Evolutionary conservation across 2,797 vertebrate species (phyloP).

Genomic region (Paedocypris micromegethes): DNA sequence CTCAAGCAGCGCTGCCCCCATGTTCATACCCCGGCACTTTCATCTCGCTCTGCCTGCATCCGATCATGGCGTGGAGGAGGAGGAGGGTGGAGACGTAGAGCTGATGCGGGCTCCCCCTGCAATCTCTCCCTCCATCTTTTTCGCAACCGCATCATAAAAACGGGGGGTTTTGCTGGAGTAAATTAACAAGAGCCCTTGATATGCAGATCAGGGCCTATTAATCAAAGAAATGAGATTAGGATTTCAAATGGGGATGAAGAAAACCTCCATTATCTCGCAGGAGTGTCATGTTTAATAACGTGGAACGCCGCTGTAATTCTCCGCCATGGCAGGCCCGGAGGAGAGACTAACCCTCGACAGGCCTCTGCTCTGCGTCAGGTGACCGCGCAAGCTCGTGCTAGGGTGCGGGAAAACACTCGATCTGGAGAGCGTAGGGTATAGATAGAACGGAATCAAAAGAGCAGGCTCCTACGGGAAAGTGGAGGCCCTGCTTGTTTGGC

Average conservation of each 20-base stretch:
- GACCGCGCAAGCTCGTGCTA: slow-evolving; percentile 38
- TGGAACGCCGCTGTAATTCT: slow-evolving; percentile 72
- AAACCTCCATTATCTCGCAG: slow-evolving; percentile 78
- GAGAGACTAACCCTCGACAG: slow-evolving; percentile 41
- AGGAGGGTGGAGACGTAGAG: slow-evolving; percentile 49
- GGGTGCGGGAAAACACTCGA: slow-evolving; percentile 33
- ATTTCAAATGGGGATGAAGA: slow-evolving; percentile 83
- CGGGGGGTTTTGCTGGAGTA: slow-evolving; percentile 66
- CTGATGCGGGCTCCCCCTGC: slow-evolving; percentile 61
- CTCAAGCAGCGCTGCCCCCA: slow-evolving; percentile 24
- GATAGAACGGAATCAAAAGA: slow-evolving; percentile 43
- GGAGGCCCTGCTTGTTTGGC: slow-evolving; percentile 31
- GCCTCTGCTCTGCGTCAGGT: slow-evolving; percentile 43
- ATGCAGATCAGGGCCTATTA: slow-evolving; percentile 77
- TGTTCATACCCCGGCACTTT: slow-evolving; percentile 37
- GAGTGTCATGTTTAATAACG: slow-evolving; percentile 83
- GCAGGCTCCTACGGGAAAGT: slow-evolving; percentile 34
- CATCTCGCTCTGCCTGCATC: slow-evolving; percentile 39
- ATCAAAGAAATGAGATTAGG: slow-evolving; percentile 83
- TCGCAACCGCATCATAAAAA: slow-evolving; percentile 52
- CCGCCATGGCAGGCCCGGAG: slow-evolving; percentile 60
- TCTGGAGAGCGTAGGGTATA: slow-evolving; percentile 16
- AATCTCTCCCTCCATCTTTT: slow-evolving; percentile 45
- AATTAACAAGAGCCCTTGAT: slow-evolving; percentile 78
- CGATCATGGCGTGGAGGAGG: slow-evolving; percentile 18